A percentile compares a stretch with the other conserved stretches of the same genome.
These are phyloP conservation scores for Hydropsyche betteni DNA, from an alignment of 2,888 invertebrate genomes.

Conservation along the genomic window DNA sequence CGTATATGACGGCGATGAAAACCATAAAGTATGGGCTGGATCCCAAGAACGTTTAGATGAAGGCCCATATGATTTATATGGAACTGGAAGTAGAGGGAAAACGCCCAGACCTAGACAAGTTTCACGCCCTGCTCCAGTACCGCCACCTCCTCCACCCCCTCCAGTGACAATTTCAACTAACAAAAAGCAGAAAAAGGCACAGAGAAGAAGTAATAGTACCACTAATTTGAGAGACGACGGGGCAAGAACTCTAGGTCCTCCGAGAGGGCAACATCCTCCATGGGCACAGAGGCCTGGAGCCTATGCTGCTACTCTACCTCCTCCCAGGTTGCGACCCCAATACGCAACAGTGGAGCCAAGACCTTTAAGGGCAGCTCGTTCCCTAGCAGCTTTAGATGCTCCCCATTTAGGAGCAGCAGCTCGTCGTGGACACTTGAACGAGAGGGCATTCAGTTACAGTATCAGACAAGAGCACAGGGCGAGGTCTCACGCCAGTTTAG, in stretches of 20 bases:
- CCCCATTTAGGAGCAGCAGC: constrained; percentile 72
- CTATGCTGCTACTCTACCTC: constrained; percentile 68
- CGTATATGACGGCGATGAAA: constrained; percentile 89
- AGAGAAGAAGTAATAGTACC: constrained; percentile 62
- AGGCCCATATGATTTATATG: constrained; percentile 76
- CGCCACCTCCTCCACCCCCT: constrained; percentile 81
- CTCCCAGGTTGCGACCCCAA: constrained; percentile 71
- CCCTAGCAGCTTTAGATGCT: constrained; percentile 73
- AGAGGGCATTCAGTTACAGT: constrained; percentile 92
- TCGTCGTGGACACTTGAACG: constrained; percentile 91
- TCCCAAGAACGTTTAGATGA: constrained; percentile 79
- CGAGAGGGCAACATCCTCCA: constrained; percentile 55
- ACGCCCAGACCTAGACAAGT: constrained; percentile 84
- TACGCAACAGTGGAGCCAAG: constrained; percentile 66
- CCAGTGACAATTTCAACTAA: constrained; percentile 67
- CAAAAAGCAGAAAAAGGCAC: constrained; percentile 67
- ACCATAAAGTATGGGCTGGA: constrained; percentile 93
- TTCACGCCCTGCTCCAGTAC: constrained; percentile 79
- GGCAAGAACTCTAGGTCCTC: constrained; percentile 55
- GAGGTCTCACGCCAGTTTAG: constrained; percentile 90
- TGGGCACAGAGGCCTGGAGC: constrained; percentile 59
- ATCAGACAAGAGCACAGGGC: constrained; percentile 93
- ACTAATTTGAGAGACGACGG: constrained; percentile 60
- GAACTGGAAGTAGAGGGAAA: constrained; percentile 67
- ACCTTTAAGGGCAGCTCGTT: constrained; percentile 73